phyloP scores from a whole-genome alignment of 2,797 vertebrate species.

The Liasis olivaceus region DNA sequence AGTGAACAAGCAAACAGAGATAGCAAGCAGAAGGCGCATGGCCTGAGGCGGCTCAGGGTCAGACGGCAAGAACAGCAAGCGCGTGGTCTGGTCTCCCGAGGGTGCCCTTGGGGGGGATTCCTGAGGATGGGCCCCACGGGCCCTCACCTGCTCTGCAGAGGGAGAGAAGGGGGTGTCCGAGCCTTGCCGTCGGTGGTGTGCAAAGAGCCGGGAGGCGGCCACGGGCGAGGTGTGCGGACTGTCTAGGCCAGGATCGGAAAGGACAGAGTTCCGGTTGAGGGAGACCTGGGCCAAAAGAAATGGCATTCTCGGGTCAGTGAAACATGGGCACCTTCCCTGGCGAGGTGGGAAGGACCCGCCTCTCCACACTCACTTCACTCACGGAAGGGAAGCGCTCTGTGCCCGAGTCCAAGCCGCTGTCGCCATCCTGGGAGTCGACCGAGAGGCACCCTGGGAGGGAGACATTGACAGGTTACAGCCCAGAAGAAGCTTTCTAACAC shows the following conservation, averaged over 20 bases:
- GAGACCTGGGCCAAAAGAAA: conserved; percentile 67
- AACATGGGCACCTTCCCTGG: background rate
- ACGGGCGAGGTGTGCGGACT: conserved; percentile 86
- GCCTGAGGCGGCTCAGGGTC: background rate
- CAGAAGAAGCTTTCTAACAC: too few species aligned
- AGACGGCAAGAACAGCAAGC: background rate
- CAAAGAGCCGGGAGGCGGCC: conserved; percentile 72
- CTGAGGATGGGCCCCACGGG: accelerated
- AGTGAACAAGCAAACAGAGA: background rate
- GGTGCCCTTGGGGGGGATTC: too few species aligned
- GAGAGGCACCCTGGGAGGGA: conserved; percentile 78
- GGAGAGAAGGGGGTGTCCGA: conserved; percentile 71
- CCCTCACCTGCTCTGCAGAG: conserved; percentile 76
- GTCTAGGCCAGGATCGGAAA: conserved; percentile 76
- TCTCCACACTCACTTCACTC: conserved; percentile 63
- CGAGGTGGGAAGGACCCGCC: background rate
- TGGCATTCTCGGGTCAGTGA: accelerated
- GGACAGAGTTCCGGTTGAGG: conserved; percentile 68
- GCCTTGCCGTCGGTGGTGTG: conserved; percentile 77
- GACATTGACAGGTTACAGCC: background rate
- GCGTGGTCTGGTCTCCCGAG: too few species aligned
- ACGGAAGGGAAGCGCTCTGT: conserved; percentile 69
- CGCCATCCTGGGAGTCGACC: conserved; percentile 84
- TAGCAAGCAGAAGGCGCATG: accelerated
- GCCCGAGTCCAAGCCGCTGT: conserved; percentile 78